Evolutionary conservation across 2,888 invertebrate genomes (phyloP), one percentile per base, ranked within the genome.

Genomic region (Autographa pulchrina): DNA sequence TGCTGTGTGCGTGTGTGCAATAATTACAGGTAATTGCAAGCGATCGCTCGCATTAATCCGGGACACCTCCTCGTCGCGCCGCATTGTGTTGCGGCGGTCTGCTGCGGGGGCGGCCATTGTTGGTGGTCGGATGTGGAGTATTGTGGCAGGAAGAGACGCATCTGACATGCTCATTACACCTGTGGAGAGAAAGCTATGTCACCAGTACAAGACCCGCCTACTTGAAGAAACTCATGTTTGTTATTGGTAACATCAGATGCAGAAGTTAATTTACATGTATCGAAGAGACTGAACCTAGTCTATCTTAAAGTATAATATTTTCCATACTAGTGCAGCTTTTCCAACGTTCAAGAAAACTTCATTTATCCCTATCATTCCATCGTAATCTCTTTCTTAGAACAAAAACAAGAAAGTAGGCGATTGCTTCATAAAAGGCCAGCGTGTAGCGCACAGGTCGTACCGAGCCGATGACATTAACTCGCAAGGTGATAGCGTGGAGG

Each of bases 381-480:
- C 59, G 52, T 76, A 76, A 76, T 77, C 59, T 72, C 18, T 25
- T 56, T 80, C 63, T 62, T 62, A 68, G 68, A 72, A 72, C 60
- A 61, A 60, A 68, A 65, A 62, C 81, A 66, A 72, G n/a, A 65
- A 58, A 68, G 38, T 41, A 65, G 32, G 61, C 65, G 65, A 76
- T 76, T 43, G 62, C 62, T 54, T 65, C 65, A 65, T 71, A 70
- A 70, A 70, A 71, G 61, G 48, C 48, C 48, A n/a, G 16, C 8
- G 16, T n/a, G 14, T 48, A 48, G 65, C 25, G 38, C 18, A 35
- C 76, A 8, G 62, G 61, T 59, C 54, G 62, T 58, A 63, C 61
- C 58, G 77, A 62, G 65, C 35, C 77, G 77, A 77, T 66, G 68
- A 58, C 63, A 80, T 78, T 68, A 77, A 64, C 77, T 63, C 68